Conservation (phyloP, 2,888 invertebrate genomes). For the Noctuana brunneofusca region DNA sequence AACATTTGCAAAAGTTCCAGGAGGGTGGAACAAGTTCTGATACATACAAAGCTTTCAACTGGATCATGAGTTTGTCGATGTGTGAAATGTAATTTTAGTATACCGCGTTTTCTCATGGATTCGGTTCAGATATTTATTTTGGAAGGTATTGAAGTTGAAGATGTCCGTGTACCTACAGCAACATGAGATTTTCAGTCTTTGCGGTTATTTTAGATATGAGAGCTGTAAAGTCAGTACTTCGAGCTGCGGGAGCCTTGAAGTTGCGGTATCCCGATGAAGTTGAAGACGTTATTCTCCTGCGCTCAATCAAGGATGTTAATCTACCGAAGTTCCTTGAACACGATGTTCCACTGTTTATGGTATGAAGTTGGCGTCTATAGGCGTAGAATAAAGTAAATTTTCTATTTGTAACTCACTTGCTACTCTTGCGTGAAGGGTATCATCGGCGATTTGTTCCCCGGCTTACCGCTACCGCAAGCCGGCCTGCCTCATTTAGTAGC, state of each 20-base stretch:
- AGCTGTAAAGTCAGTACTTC: conserved; percentile 95
- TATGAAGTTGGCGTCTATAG: conserved; percentile 42
- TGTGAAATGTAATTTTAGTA: conserved; percentile 9
- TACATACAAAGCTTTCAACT: conserved; percentile 7
- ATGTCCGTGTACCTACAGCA: neutral
- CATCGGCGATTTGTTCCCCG: conserved; percentile 96
- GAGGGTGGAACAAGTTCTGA: conserved; percentile 11
- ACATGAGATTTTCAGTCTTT: neutral
- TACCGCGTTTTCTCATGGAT: neutral
- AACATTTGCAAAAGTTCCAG: neutral
- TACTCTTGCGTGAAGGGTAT: conserved; percentile 87
- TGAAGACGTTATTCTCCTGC: conserved; percentile 92
- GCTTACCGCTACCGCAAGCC: conserved; percentile 88
- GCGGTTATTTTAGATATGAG: conserved; percentile 86
- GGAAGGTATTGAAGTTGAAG: neutral
- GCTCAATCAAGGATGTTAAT: conserved; percentile 97
- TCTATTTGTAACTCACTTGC: neutral
- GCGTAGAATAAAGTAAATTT: neutral
- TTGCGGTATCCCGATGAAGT: conserved; percentile 93
- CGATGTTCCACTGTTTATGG: conserved; percentile 93
- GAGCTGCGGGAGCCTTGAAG: conserved; percentile 95
- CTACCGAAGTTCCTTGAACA: conserved; percentile 95
- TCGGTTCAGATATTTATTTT: neutral
- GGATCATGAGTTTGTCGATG: conserved; percentile 4
- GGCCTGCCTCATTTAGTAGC: conserved; percentile 86